phyloP scores from a whole-genome alignment of 2,888 invertebrate species.

The Alviniconcha strummeri region DNA sequence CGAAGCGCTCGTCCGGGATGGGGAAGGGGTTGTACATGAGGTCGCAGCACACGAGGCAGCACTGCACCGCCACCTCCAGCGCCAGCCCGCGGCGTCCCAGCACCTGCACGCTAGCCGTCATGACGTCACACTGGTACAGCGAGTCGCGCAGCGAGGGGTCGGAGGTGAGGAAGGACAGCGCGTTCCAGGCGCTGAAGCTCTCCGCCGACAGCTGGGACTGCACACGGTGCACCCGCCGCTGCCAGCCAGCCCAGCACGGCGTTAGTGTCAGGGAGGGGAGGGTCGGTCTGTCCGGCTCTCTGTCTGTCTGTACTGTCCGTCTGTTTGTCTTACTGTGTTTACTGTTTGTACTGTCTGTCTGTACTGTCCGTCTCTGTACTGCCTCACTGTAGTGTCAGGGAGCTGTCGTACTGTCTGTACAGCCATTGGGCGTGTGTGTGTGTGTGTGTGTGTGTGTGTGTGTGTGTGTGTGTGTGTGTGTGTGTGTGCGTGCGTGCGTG shows the following conservation, averaged over 20 bases:
- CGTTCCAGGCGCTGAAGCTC: constrained; percentile 30
- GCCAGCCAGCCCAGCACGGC: neutral
- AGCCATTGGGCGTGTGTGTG: too few relatives aligned
- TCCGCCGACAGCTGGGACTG: constrained; percentile 37
- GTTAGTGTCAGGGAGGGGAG: too few relatives aligned
- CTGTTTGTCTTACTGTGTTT: too few relatives aligned
- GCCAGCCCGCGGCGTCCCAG: neutral
- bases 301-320: too few relatives aligned
- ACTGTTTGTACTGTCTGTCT: too few relatives aligned
- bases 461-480: too few relatives aligned
- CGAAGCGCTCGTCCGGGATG: constrained; percentile 50
- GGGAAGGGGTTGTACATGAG: constrained; percentile 49
- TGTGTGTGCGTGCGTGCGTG: too few relatives aligned
- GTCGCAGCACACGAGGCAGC: constrained; percentile 44
- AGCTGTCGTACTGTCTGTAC: too few relatives aligned
- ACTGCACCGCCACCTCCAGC: constrained; percentile 31
- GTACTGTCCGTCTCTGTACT: too few relatives aligned
- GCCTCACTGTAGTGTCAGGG: too few relatives aligned
- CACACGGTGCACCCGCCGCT: constrained; percentile 41
- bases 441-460: too few relatives aligned
- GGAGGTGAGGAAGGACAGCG: constrained; percentile 17
- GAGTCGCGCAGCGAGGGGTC: constrained; percentile 28
- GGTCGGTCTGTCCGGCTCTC: too few relatives aligned
- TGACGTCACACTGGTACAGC: constrained; percentile 27
- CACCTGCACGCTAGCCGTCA: constrained; percentile 13